A percentile compares a stretch with the other conserved stretches of the same genome.
These are phyloP conservation scores for Polypedilum vanderplanki DNA, from an alignment of 1,140 invertebrate species.

Conservation along the genomic window DNA sequence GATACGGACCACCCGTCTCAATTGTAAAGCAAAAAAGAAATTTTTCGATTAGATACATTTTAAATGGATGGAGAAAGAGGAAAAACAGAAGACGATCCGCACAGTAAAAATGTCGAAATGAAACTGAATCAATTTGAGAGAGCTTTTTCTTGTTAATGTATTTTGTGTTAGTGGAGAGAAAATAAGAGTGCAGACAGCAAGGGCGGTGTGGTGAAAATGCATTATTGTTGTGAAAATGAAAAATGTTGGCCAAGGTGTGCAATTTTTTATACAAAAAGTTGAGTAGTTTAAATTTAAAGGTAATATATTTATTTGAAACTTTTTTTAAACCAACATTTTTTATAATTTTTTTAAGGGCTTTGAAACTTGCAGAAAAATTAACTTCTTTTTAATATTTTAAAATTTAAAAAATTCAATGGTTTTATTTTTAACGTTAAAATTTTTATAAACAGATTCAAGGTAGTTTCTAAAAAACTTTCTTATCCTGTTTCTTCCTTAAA, in stretches of 20 bases:
- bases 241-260: background rate
- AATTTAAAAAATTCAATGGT: no score
- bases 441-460: no score
- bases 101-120: constrained; percentile 12
- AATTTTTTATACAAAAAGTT: no score
- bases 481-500: background rate
- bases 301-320: no score
- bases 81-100: background rate
- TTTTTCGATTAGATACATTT: background rate
- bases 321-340: no score
- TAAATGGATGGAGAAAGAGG: background rate
- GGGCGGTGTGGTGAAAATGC: no score
- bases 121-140: background rate
- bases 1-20: background rate
- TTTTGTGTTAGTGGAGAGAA: background rate
- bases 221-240: background rate
- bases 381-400: background rate
- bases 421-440: no score
- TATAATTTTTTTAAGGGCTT: no score
- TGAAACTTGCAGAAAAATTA: no score
- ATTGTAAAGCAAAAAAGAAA: background rate
- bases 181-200: background rate
- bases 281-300: no score
- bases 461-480: no score
- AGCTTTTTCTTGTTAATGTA: background rate